These are phyloP conservation scores for Poeciliopsis occidentalis DNA, from an alignment of 2,113 vertebrate species.

Conservation along the genomic window DNA sequence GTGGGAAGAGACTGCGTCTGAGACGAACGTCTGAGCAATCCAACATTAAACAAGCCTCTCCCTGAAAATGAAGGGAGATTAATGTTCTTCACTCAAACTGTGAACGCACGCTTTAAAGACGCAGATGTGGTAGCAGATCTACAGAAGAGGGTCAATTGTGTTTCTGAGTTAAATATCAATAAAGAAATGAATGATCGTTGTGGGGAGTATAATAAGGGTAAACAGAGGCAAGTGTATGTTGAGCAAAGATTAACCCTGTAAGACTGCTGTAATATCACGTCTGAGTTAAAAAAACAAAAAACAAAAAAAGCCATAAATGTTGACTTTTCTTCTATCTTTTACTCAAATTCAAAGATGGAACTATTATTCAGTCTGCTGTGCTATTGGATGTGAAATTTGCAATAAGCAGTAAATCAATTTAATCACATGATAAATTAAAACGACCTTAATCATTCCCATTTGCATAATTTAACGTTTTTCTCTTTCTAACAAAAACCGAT, in stretches of 20 bases:
- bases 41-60: constrained; percentile 49
- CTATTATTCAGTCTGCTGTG: too few species aligned
- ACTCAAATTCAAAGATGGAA: too few species aligned
- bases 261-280: too few species aligned
- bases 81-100: constrained; percentile 49
- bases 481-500: too few species aligned
- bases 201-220: constrained; percentile 12
- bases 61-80: constrained; percentile 52
- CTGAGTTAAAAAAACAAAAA: too few species aligned
- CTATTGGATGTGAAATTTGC: too few species aligned
- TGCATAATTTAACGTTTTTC: too few species aligned
- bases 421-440: too few species aligned
- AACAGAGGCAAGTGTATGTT: constrained; percentile 8
- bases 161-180: constrained; percentile 5
- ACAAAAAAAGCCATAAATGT: too few species aligned
- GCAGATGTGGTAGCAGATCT: constrained; percentile 25
- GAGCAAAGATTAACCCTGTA: neutral
- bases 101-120: constrained; percentile 28
- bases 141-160: constrained; percentile 8
- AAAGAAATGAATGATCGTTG: neutral
- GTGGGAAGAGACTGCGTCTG: constrained; percentile 65
- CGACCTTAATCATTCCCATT: too few species aligned
- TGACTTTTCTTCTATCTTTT: too few species aligned
- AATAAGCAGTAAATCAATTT: too few species aligned
- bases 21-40: constrained; percentile 64